A percentile compares a stretch with the other conserved stretches of the same genome.
Conservation (phyloP, 1,140 invertebrate genomes). For the Campodea augens region DNA sequence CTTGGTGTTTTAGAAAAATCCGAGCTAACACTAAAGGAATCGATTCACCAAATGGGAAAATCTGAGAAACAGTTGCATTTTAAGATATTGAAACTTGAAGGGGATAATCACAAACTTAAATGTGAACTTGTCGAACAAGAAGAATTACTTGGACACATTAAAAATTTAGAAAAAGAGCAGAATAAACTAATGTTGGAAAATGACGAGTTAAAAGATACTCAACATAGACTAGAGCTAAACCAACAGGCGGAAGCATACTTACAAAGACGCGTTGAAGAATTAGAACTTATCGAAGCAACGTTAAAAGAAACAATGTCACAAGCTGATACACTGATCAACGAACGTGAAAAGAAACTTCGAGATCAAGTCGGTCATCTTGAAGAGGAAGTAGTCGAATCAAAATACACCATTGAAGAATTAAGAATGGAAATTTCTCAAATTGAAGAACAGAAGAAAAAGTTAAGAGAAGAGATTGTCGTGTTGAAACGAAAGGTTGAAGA, state of each 20-base stretch:
- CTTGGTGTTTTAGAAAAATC: conserved; percentile 18
- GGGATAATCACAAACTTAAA: conserved; percentile 17
- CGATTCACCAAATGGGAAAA: conserved; percentile 13
- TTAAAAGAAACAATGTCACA: conserved; percentile 14
- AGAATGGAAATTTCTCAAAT: conserved; percentile 1
- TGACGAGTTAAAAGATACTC: conserved; percentile 12
- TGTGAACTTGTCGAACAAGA: conserved; percentile 22
- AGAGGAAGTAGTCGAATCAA: conserved; percentile 6
- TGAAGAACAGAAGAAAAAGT: neutral
- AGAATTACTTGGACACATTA: conserved; percentile 17
- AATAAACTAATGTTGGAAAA: conserved; percentile 17
- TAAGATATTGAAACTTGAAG: conserved; percentile 16
- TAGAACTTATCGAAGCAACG: conserved; percentile 18
- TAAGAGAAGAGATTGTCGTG: conserved; percentile 2
- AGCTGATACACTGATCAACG: conserved; percentile 11
- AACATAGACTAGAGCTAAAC: conserved; percentile 16
- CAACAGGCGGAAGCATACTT: conserved; percentile 17
- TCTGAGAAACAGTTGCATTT: conserved; percentile 14
- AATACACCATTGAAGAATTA: conserved; percentile 7
- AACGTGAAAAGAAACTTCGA: conserved; percentile 13
- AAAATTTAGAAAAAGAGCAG: conserved; percentile 19
- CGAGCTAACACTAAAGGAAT: conserved; percentile 14
- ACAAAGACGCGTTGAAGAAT: conserved; percentile 20
- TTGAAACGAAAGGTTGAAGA: neutral
- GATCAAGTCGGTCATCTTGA: conserved; percentile 6